Evolutionary conservation across 2,113 vertebrate species (phyloP).

Genomic region (Oxyura jamaicensis): DNA sequence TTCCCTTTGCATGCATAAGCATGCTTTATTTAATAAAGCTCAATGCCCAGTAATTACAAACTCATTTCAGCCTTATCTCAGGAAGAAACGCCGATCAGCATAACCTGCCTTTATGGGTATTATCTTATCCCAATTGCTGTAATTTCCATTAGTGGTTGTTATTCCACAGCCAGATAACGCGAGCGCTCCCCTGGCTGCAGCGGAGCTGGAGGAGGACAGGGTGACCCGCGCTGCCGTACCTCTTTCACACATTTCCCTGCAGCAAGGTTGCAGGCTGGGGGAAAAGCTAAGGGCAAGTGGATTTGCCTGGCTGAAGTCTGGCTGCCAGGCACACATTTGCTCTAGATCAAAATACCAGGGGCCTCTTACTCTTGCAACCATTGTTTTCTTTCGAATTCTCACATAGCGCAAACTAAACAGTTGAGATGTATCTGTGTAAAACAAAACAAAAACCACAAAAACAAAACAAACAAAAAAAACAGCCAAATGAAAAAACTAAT

Average conservation of each 20-base stretch:
- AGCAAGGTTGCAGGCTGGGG: not conserved
- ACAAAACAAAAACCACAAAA: not conserved
- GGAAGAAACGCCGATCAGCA: not conserved
- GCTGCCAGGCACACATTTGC: not conserved
- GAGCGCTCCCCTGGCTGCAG: not conserved
- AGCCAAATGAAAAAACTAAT: not conserved
- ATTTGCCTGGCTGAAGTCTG: not conserved
- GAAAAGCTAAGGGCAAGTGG: not conserved
- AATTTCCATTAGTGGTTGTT: conserved; percentile 25
- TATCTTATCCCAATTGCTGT: not conserved
- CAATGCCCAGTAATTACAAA: not conserved
- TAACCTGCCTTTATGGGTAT: not conserved
- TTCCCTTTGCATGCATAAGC: not conserved
- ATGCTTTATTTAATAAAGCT: not conserved
- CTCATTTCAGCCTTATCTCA: not conserved
- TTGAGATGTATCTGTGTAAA: not conserved
- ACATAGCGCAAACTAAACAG: not conserved
- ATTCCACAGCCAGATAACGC: not conserved
- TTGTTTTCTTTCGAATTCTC: not conserved
- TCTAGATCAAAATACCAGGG: not conserved
- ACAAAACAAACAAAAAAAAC: not conserved
- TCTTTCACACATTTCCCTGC: not conserved
- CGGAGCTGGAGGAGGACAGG: not conserved
- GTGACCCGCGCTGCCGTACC: not conserved
- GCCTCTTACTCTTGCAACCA: not conserved